Conservation (phyloP, 2,888 invertebrate genomes). For the Parascotia fuliginaria region DNA sequence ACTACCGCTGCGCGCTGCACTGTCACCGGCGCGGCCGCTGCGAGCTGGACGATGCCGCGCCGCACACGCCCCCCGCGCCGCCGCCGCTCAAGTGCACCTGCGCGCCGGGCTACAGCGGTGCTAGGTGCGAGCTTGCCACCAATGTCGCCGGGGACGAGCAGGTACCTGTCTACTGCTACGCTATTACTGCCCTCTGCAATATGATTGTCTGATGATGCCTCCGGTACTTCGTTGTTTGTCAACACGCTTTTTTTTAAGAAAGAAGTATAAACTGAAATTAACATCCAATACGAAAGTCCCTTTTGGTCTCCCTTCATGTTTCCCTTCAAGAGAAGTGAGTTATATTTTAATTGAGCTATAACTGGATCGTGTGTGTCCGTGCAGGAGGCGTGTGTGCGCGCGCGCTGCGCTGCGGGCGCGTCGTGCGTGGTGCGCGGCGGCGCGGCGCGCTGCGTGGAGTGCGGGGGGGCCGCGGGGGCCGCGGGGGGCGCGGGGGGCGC, state of each 20-base stretch:
- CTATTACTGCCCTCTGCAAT: no score
- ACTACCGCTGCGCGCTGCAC: conserved; percentile 55
- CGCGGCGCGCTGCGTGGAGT: conserved; percentile 15
- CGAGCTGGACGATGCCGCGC: conserved; percentile 30
- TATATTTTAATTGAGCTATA: no score
- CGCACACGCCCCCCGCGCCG: conserved; percentile 1
- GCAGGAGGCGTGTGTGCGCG: conserved; percentile 70
- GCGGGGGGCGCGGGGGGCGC: conserved; percentile 16
- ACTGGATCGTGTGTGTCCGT: no score
- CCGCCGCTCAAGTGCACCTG: conserved; percentile 86
- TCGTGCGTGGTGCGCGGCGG: conserved; percentile 17
- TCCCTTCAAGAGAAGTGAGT: no score
- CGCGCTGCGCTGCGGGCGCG: conserved; percentile 88
- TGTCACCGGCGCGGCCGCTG: conserved; percentile 55
- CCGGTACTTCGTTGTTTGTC: no score
- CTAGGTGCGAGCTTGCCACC: conserved; percentile 84
- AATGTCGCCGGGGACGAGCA: no score
- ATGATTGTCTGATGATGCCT: no score
- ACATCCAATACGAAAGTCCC: no score
- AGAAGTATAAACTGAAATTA: no score
- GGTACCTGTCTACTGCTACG: no score
- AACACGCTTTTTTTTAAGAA: no score
- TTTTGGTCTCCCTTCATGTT: no score
- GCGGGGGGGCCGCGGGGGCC: conserved; percentile 12
- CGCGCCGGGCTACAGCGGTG: conserved; percentile 87